A percentile compares a stretch with the other conserved stretches of the same genome.
Conservation (phyloP, 2,113 vertebrate species). For the Fregetta grallaria region DNA sequence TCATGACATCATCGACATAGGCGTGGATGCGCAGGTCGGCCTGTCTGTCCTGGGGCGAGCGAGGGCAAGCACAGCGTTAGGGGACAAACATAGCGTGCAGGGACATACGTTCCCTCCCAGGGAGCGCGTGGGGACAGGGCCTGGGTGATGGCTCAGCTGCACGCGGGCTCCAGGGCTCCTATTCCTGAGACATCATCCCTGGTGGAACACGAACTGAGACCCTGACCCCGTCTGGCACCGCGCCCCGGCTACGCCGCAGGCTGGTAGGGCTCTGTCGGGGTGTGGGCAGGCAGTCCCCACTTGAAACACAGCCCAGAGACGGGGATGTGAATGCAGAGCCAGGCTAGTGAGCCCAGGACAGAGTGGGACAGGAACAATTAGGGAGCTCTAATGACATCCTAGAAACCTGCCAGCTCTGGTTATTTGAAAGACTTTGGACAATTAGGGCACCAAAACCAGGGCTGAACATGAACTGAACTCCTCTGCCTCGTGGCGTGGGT, state of each 20-base stretch:
- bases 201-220: accelerated
- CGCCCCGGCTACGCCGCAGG: accelerated
- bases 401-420: not conserved
- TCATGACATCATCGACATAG: conserved; percentile 92
- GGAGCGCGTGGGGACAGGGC: not conserved
- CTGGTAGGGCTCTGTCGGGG: not conserved
- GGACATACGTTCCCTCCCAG: not conserved
- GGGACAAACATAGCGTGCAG: accelerated
- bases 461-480: not conserved
- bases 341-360: not conserved
- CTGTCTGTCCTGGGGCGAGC: conserved; percentile 83
- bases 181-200: accelerated
- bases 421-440: not conserved
- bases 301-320: not conserved
- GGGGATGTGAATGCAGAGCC: not conserved
- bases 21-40: conserved; percentile 86
- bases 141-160: not conserved
- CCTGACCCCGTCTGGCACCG: not conserved
- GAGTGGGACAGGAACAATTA: not conserved
- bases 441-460: not conserved
- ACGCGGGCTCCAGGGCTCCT: not conserved
- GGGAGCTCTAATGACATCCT: not conserved
- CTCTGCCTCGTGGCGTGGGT: accelerated
- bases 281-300: accelerated
- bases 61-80: not conserved